These are phyloP conservation scores for Temnothorax longispinosus DNA, from an alignment of 1,140 invertebrate species.

Conservation along the genomic window DNA sequence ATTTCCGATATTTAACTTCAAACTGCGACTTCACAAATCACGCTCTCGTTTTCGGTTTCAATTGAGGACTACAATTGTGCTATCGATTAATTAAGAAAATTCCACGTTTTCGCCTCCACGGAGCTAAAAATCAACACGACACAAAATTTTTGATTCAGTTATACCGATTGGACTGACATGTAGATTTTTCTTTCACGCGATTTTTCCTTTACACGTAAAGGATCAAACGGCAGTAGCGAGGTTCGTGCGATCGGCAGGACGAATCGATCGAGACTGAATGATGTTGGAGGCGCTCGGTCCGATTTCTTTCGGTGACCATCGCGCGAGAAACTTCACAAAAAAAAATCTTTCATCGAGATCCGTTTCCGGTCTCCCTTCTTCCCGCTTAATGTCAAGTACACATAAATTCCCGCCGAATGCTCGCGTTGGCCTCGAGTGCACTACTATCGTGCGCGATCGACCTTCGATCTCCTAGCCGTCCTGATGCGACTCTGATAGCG, in stretches of 20 bases:
- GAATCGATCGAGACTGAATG: slow-evolving; percentile 57
- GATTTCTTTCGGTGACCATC: slow-evolving; percentile 53
- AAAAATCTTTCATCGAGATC: slow-evolving; percentile 47
- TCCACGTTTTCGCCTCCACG: not conserved
- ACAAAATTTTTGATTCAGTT: not conserved
- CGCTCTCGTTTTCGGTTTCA: not conserved
- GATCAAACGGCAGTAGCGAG: not conserved
- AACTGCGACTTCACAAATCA: not conserved
- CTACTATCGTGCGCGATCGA: slow-evolving; percentile 63
- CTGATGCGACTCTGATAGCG: slow-evolving; percentile 54
- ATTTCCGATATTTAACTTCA: not conserved
- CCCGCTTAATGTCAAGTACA: slow-evolving; percentile 66
- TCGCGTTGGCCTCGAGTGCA: slow-evolving; percentile 57
- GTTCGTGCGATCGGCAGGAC: slow-evolving; percentile 12
- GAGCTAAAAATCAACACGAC: not conserved
- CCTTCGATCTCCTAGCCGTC: slow-evolving; percentile 59
- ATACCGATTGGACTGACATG: not conserved
- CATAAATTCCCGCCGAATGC: slow-evolving; percentile 59
- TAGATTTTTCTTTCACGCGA: not conserved
- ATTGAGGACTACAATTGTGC: no score
- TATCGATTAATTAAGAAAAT: not conserved
- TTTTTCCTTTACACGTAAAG: not conserved
- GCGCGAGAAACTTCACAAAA: not conserved
- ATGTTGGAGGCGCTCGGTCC: not conserved
- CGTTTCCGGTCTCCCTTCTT: slow-evolving; percentile 16